phyloP scores from a whole-genome alignment of 2,797 vertebrate genomes.

The Sebastes oblongus region DNA sequence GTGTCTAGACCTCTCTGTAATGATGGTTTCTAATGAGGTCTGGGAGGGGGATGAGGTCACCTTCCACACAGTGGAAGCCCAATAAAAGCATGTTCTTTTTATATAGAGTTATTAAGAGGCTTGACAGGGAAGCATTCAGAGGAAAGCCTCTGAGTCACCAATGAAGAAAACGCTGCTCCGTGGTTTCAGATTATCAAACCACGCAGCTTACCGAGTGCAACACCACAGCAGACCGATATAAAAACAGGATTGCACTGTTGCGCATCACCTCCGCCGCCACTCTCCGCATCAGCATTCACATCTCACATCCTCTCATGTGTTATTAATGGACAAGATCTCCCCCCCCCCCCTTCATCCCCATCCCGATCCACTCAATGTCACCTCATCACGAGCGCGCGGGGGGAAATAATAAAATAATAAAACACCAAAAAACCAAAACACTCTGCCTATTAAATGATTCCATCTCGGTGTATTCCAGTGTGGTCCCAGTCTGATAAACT shows the following conservation, averaged over 20 bases:
- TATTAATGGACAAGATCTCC: constrained; percentile 69
- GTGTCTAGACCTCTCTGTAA: constrained; percentile 38
- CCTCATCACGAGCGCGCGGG: constrained; percentile 27
- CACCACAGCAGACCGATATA: constrained; percentile 49
- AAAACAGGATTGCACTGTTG: constrained; percentile 48
- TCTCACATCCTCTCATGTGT: constrained; percentile 66
- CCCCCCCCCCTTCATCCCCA: not conserved
- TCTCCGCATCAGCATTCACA: constrained; percentile 58
- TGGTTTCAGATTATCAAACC: constrained; percentile 66
- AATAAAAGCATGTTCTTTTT: constrained; percentile 32
- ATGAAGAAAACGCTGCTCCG: not conserved
- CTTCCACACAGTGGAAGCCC: constrained; percentile 44
- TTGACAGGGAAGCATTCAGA: not conserved
- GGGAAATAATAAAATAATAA: constrained; percentile 53
- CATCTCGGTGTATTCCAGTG: constrained; percentile 60
- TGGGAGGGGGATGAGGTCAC: constrained; percentile 54
- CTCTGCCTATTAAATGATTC: constrained; percentile 70
- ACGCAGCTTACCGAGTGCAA: constrained; percentile 26
- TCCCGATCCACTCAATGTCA: constrained; percentile 62
- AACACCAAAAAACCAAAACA: constrained; percentile 53
- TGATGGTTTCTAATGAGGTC: constrained; percentile 57
- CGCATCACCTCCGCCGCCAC: constrained; percentile 42
- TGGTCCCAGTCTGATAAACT: constrained; percentile 56
- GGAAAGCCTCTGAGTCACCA: constrained; percentile 20
- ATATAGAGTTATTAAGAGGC: constrained; percentile 50